Conservation (phyloP, 2,113 vertebrate genomes). For the Seriola aureovittata region DNA sequence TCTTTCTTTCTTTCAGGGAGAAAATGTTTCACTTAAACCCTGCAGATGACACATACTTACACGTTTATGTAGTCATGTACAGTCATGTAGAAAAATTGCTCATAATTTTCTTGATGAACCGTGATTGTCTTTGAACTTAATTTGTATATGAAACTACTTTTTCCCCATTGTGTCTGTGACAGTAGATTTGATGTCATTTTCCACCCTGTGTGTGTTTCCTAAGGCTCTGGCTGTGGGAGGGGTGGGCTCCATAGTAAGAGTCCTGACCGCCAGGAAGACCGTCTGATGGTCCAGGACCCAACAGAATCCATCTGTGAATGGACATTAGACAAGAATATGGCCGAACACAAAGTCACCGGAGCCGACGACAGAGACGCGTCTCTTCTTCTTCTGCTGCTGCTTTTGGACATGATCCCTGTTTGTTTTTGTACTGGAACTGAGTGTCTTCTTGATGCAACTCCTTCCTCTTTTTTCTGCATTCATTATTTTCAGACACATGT, state of each 20-base stretch:
- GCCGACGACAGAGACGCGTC: background rate
- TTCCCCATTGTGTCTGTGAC: no score
- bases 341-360: background rate
- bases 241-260: conserved; percentile 93
- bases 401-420: conserved; percentile 12
- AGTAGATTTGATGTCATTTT: background rate
- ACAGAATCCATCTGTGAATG: background rate
- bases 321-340: background rate
- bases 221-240: conserved; percentile 95
- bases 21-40: no score
- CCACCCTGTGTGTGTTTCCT: conserved; percentile 30
- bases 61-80: no score
- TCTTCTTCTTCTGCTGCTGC: background rate
- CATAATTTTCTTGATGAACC: no score
- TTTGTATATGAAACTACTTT: no score
- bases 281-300: conserved; percentile 77
- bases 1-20: no score
- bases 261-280: conserved; percentile 95
- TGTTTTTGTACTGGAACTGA: conserved; percentile 26
- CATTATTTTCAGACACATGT: background rate
- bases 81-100: no score
- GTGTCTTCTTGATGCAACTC: conserved; percentile 18
- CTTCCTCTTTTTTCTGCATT: conserved; percentile 5
- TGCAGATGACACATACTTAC: no score
- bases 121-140: no score